Percentiles rank a stretch among this genome's conserved stretches.
These are phyloP conservation scores for Hyperoodon ampullatus DNA, from an alignment of 2,113 vertebrate species.

Conservation along the genomic window DNA sequence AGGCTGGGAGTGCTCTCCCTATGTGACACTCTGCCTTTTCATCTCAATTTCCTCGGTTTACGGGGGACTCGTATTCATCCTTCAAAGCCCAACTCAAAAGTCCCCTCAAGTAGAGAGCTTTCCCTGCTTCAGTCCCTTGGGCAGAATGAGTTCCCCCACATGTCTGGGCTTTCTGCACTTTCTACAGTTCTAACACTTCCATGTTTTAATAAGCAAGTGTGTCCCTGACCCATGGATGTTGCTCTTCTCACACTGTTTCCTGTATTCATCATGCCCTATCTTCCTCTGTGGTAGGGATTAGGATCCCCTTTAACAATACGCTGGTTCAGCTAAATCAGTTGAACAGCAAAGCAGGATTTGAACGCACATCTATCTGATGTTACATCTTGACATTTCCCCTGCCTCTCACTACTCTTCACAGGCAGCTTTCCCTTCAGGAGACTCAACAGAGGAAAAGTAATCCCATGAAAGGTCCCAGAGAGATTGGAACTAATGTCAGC, in stretches of 20 bases:
- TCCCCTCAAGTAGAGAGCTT: neutral
- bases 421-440: neutral
- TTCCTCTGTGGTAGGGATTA: neutral
- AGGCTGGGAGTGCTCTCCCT: neutral
- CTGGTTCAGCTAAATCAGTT: neutral
- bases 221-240: neutral
- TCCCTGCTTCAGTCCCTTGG: neutral
- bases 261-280: neutral
- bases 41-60: neutral
- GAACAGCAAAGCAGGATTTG: neutral
- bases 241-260: neutral
- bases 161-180: neutral
- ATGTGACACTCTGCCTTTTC: neutral
- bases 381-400: neutral
- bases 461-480: neutral
- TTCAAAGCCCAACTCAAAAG: slow-evolving; percentile 27
- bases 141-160: neutral
- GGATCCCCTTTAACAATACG: neutral
- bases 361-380: neutral
- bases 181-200: neutral
- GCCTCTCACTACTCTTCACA: neutral
- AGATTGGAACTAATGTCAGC: neutral
- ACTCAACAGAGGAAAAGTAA: neutral
- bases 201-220: neutral
- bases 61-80: slow-evolving; percentile 32